Evolutionary conservation across 2,113 vertebrate genomes (phyloP), one percentile per base, ranked within the genome.

Genomic region (Channa maculata): DNA sequence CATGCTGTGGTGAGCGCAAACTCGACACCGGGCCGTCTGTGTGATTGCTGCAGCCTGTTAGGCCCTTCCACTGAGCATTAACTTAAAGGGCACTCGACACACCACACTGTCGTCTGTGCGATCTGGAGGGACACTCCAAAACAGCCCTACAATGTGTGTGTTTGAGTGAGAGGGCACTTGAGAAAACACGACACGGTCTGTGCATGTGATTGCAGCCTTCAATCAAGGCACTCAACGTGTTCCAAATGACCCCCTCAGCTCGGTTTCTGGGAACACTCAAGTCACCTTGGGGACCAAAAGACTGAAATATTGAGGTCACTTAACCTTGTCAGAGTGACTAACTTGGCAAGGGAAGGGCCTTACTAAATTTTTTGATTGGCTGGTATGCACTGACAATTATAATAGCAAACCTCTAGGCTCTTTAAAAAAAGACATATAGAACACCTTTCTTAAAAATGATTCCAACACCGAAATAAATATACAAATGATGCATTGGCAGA

Each of bases 61-160:
- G 84, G 60, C 79, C 76, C 62, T 81, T 86, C 79, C 77, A 63
- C 77, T 60, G 72, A 84, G 88, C 85, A 75, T 80, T 86, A 76
- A 83, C 80, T 88, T 75, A 91, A 81, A 91, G 90, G 86, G 71
- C 88, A 86, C 90, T 92, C 54, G 24, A 89, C 75, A 54, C 67
- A 65, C 38, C 46, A 33, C 82, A 70, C 8, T 69, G 72, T 70
- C 33, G 71, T 63, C 75, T 15, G 75, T 77, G 74, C 64, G 83
- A 83, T 85, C 83, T 64, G 39, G 71, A 87, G 81, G 88, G 84
- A 90, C 86, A 60, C 86, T 90, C 68, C 59, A 75, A 70, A 75
- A 60, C 58, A 49, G 65, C 64, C 48, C 76, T 34, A 71, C 75
- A 14, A 57, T 52, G 82, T 76, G 65, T 57, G 72, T 60, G 79